phyloP scores from a whole-genome alignment of 2,888 invertebrate species.

The Azorinus chamasolen region DNA sequence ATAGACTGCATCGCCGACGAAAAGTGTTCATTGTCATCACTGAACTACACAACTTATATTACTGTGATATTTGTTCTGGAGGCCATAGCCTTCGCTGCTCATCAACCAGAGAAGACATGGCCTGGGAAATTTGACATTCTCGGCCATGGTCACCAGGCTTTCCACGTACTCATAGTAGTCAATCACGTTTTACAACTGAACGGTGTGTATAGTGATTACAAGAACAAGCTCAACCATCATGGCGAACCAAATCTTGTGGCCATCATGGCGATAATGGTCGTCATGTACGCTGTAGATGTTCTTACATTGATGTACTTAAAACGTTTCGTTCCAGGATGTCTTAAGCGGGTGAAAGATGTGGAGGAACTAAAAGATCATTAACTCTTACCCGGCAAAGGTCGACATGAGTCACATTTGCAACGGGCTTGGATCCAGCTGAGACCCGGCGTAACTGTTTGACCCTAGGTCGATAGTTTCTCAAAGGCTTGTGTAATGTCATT shows the following conservation, averaged over 20 bases:
- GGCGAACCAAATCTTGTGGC: conserved; percentile 41
- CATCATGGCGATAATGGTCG: conserved; percentile 19
- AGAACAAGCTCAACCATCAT: conserved; percentile 40
- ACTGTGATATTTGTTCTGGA: conserved; percentile 54
- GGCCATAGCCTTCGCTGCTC: conserved; percentile 69
- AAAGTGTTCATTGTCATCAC: conserved; percentile 53
- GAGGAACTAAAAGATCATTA: too few species aligned
- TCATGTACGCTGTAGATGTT: conserved; percentile 17
- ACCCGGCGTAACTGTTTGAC: too few species aligned
- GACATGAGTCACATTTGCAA: too few species aligned
- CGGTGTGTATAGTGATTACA: conserved; percentile 48
- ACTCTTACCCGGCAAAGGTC: too few species aligned
- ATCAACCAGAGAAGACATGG: conserved; percentile 75
- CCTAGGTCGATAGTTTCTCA: too few species aligned
- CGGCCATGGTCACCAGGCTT: conserved; percentile 73
- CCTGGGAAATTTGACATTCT: conserved; percentile 79
- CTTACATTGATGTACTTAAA: conserved; percentile 31
- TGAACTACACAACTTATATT: conserved; percentile 55
- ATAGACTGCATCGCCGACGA: conserved; percentile 48
- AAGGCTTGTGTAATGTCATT: too few species aligned
- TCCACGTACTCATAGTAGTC: conserved; percentile 64
- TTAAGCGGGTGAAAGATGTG: conserved; percentile 9
- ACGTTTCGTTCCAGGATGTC: conserved; percentile 30
- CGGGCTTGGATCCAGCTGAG: too few species aligned
- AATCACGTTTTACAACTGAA: conserved; percentile 61